A percentile compares a stretch with the other conserved stretches of the same genome.
These are phyloP conservation scores for Pitangus sulphuratus DNA, from an alignment of 2,797 vertebrate species.

Conservation along the genomic window DNA sequence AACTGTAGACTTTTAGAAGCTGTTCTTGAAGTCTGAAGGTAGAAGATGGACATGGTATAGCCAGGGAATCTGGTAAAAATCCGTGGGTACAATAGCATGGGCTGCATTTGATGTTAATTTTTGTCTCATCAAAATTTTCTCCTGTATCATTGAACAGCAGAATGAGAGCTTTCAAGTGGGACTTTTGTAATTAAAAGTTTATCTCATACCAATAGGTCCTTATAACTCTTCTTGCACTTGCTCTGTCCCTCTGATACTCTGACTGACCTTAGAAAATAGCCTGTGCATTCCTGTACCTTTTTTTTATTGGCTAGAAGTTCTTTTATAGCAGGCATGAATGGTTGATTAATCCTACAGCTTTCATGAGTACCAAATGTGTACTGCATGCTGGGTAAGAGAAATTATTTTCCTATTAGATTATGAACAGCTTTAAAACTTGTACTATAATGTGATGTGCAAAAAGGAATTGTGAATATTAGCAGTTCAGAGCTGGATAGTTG, in stretches of 20 bases:
- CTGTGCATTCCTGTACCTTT: neutral
- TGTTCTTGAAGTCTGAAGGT: neutral
- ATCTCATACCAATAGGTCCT: neutral
- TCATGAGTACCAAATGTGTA: neutral
- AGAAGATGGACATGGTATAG: neutral
- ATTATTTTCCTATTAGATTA: constrained; percentile 6
- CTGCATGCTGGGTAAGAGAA: neutral
- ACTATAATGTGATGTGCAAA: neutral
- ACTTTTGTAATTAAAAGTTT: neutral
- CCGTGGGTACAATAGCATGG: neutral
- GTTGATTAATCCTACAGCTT: neutral
- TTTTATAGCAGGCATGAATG: neutral
- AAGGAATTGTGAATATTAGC: constrained; percentile 10
- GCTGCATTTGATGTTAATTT: neutral
- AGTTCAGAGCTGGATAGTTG: neutral
- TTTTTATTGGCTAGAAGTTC: neutral
- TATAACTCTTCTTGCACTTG: neutral
- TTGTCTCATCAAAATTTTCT: neutral
- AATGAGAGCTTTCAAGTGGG: neutral
- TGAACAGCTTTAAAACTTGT: neutral
- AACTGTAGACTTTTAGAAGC: neutral
- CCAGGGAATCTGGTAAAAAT: neutral
- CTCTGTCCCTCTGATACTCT: neutral
- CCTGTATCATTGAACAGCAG: neutral
- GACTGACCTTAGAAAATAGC: neutral